Percentiles rank a stretch among this genome's conserved stretches.
Conservation (phyloP, 2,797 vertebrate species). For the Neosalanx taihuensis region DNA sequence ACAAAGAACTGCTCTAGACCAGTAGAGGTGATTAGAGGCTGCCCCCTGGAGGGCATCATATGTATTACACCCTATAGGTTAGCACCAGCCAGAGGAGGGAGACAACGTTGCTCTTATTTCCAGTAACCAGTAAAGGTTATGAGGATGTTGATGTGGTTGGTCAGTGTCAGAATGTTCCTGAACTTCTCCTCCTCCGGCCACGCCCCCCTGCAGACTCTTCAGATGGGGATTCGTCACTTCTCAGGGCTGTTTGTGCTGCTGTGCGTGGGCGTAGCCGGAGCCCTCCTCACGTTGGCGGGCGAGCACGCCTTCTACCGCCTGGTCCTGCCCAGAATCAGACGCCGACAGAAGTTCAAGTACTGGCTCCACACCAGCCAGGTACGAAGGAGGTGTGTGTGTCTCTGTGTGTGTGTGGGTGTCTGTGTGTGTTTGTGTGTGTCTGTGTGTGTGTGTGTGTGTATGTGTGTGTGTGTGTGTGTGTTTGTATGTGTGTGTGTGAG, state of each 20-base stretch:
- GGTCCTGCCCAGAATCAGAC: conserved; percentile 80
- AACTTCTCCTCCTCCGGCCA: background rate
- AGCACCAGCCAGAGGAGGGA: no score
- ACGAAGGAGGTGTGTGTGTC: background rate
- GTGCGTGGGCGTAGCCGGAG: conserved; percentile 83
- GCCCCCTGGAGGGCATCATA: conserved; percentile 20
- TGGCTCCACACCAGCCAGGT: conserved; percentile 95
- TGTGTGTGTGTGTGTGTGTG: background rate
- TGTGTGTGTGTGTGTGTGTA: background rate
- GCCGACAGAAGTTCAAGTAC: conserved; percentile 81
- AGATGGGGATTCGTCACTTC: conserved; percentile 92
- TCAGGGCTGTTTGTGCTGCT: conserved; percentile 87
- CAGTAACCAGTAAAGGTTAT: no score
- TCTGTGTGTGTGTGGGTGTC: background rate
- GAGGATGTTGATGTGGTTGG: no score
- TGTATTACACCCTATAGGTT: no score
- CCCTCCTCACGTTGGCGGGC: conserved; percentile 80
- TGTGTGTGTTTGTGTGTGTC: background rate
- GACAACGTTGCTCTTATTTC: no score
- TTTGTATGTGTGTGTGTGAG: no score
- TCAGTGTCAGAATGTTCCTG: no score
- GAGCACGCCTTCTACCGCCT: conserved; percentile 85
- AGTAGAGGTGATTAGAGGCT: conserved; percentile 4
- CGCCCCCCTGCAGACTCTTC: conserved; percentile 75
- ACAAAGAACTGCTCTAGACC: background rate